phyloP scores from a whole-genome alignment of 2,113 vertebrate genomes.

The Phalacrocorax pelagicus region DNA sequence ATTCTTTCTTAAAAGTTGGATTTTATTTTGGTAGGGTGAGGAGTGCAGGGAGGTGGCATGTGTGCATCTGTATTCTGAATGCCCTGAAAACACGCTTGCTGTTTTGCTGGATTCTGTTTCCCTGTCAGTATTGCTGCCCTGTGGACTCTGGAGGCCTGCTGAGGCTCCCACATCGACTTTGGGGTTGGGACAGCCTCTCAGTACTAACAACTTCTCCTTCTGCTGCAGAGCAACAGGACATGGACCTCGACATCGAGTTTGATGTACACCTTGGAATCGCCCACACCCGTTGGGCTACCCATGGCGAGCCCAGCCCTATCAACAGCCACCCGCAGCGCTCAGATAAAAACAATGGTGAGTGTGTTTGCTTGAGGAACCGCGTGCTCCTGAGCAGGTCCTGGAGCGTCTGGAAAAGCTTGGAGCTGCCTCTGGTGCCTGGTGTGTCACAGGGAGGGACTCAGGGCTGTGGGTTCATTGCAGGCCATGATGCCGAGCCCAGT shows the following conservation, averaged over 20 bases:
- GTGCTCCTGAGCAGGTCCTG: neutral
- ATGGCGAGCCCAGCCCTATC: slow-evolving; percentile 89
- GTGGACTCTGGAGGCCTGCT: accelerated
- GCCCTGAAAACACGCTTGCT: neutral
- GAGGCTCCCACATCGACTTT: neutral
- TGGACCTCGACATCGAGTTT: slow-evolving; percentile 94
- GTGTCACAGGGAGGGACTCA: accelerated
- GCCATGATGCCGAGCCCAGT: accelerated
- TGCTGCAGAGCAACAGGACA: slow-evolving; percentile 87
- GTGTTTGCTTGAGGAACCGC: accelerated
- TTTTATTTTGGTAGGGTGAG: neutral
- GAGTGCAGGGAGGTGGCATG: neutral
- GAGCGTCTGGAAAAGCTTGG: neutral
- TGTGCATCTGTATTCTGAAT: neutral
- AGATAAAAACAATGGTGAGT: slow-evolving; percentile 91
- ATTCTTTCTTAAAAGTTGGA: neutral
- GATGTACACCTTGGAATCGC: slow-evolving; percentile 96
- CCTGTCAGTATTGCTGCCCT: neutral
- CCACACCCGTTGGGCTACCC: slow-evolving; percentile 97
- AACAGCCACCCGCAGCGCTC: slow-evolving; percentile 98
- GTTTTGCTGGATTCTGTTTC: neutral
- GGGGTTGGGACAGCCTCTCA: neutral
- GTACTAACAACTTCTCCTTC: neutral
- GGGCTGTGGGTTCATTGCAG: neutral
- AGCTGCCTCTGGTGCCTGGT: accelerated